Base-by-base conservation (phyloP, 1,140 invertebrate species). In the Drosophila ironensis region DNA sequence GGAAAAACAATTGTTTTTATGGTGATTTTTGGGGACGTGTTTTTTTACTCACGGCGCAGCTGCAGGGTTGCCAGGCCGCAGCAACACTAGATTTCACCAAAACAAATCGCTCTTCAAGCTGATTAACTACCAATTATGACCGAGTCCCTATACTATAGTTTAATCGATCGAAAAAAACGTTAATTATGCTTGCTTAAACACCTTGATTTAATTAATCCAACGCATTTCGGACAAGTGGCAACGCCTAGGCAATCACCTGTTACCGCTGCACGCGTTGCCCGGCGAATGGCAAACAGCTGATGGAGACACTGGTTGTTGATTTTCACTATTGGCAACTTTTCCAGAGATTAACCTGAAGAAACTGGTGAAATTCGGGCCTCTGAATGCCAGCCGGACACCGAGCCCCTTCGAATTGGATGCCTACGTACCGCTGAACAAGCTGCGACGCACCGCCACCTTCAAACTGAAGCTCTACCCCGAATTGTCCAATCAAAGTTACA, bases 331-430 rank as follows among this genome's bases (percentile, higher is more conserved):
- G n/a, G 2, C 16, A 8, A 22, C n/a, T 24, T 11, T 67, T 56
- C 20, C 57, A 89, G 88, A 89, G 12, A 89, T 89, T 5, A 89
- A 89, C 53, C 72, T 89, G 57, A 89, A 76, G 30, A 89, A 89
- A 73, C 42, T 87, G 38, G 76, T 66, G 0, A 89, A 89, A 69
- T 80, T 89, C 9, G 77, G 72, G 6, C 50, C 66, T 22, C 48
- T 30, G 5, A 84, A 70, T 40, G 47, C 33, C 9, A 69, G 60
- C n/a, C 42, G 37, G 3, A 68, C 40, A 7, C 17, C n/a, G 2
- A 63, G 22, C 17, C 25, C 12, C 2, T 33, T 81, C 19, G 82
- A 84, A 61, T 41, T 89, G 16, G 88, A 89, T 64, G 87, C 88
- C 27, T 89, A 75, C 64, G 67, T 89, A 54, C 88, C 88, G 14